Evolutionary conservation across 1,140 invertebrate genomes (phyloP).

Genomic region (Danaus plexippus): DNA sequence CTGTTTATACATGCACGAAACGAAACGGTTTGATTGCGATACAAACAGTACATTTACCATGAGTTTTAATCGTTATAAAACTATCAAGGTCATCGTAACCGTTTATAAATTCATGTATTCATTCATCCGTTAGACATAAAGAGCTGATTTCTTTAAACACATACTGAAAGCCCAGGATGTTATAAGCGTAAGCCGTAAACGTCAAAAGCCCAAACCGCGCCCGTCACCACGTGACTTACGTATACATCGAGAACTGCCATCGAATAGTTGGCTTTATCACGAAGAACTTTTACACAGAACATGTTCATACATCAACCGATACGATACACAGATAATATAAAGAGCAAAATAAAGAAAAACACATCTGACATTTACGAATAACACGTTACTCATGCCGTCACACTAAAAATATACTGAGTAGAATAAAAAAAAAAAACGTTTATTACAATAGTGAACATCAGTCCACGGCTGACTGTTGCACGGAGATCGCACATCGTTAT

Average conservation of each 20-base stretch:
- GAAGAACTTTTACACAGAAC: conserved; percentile 55
- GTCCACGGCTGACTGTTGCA: conserved; percentile 50
- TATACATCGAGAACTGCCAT: conserved; percentile 42
- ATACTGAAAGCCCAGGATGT: too few relatives aligned
- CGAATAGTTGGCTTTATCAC: conserved; percentile 54
- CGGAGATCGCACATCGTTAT: conserved; percentile 61
- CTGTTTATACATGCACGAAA: conserved; percentile 26
- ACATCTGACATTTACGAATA: conserved; percentile 64
- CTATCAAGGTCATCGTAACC: too few relatives aligned
- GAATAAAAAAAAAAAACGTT: conserved; percentile 30
- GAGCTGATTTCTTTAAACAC: too few relatives aligned
- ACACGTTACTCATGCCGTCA: conserved; percentile 57
- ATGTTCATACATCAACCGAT: conserved; percentile 26
- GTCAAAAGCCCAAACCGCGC: conserved; percentile 47
- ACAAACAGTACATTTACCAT: too few relatives aligned
- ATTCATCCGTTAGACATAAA: too few relatives aligned
- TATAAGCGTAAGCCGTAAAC: conserved; percentile 31
- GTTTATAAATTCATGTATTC: too few relatives aligned
- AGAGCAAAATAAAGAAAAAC: conserved; percentile 31
- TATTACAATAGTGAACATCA: conserved; percentile 66
- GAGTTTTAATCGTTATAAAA: too few relatives aligned
- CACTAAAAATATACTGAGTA: conserved; percentile 62
- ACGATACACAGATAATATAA: conserved; percentile 19
- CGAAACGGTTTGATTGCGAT: conserved; percentile 27
- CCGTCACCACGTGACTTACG: conserved; percentile 55